Conservation (phyloP, 1,140 invertebrate genomes). For the Sycophaga agraensis region DNA sequence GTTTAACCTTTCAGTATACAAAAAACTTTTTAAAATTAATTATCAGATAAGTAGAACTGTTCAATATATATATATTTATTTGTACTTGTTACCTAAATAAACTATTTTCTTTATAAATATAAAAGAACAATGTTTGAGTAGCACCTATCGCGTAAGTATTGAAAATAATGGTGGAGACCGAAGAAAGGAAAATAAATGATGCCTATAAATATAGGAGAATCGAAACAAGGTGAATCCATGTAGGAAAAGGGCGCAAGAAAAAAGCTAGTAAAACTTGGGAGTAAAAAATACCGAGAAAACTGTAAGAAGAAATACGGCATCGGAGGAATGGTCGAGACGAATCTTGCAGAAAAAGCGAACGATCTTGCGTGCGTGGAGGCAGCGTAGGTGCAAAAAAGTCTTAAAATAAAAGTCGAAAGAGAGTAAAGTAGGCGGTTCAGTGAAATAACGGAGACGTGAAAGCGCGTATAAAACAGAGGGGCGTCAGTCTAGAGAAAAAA, state of each 20-base stretch:
- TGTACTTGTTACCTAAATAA: too few relatives aligned
- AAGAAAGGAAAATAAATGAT: not conserved
- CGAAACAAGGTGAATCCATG: too few relatives aligned
- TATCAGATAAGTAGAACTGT: too few relatives aligned
- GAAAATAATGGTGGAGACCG: too few relatives aligned
- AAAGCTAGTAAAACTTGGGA: not conserved
- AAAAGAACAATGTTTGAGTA: too few relatives aligned
- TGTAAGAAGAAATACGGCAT: not conserved
- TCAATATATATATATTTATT: too few relatives aligned
- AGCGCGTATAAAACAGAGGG: not conserved
- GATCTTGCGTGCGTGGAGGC: not conserved
- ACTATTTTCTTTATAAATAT: too few relatives aligned
- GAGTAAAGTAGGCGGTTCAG: not conserved
- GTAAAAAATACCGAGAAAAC: not conserved
- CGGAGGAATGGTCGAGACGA: not conserved
- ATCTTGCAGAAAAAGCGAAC: not conserved
- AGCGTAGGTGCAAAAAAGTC: not conserved
- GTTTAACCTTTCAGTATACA: too few relatives aligned
- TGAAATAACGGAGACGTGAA: conserved; percentile 4
- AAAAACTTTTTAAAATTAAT: too few relatives aligned
- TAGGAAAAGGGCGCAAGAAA: too few relatives aligned
- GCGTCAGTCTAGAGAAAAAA: not conserved
- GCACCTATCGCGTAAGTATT: too few relatives aligned
- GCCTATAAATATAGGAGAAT: not conserved
- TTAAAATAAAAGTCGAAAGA: conserved; percentile 1